Evolutionary conservation across 2,888 invertebrate genomes (phyloP).

Genomic region (Melanostoma mellinum): DNA sequence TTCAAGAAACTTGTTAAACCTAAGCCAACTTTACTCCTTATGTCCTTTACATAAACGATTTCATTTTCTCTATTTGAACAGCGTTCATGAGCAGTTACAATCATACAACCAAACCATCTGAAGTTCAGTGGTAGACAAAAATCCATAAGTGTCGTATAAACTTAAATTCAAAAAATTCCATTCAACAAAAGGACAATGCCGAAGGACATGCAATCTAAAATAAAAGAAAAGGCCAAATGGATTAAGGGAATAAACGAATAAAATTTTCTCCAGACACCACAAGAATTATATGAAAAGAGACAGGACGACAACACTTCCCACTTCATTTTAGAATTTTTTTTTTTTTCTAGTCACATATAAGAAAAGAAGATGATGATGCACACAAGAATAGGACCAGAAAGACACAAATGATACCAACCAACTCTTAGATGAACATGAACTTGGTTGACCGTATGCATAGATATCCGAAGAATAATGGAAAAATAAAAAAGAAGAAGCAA

Average conservation of each 20-base stretch:
- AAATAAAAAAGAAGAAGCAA: slow-evolving; percentile 8
- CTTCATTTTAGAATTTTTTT: slow-evolving; percentile 9
- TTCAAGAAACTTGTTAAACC: too few species aligned
- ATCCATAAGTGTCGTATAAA: slow-evolving; percentile 56
- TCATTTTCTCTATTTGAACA: slow-evolving; percentile 12
- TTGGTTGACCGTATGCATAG: slow-evolving; percentile 69
- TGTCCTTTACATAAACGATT: slow-evolving; percentile 25
- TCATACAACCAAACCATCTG: background rate
- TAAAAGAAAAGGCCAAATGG: slow-evolving; percentile 63
- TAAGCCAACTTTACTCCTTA: slow-evolving; percentile 1
- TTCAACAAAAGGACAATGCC: slow-evolving; percentile 34
- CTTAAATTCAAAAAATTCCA: slow-evolving; percentile 30
- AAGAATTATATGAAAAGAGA: slow-evolving; percentile 42
- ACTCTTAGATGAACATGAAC: slow-evolving; percentile 63
- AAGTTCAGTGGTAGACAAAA: slow-evolving; percentile 28
- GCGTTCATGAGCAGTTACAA: slow-evolving; percentile 9
- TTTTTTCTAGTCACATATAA: too few species aligned
- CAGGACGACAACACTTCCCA: slow-evolving; percentile 11
- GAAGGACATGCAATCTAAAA: slow-evolving; percentile 36
- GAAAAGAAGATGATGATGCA: slow-evolving; percentile 47
- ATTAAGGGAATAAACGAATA: slow-evolving; percentile 65
- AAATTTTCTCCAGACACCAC: slow-evolving; percentile 59
- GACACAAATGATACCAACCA: slow-evolving; percentile 50
- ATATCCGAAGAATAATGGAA: slow-evolving; percentile 36
- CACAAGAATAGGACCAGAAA: slow-evolving; percentile 18